These are phyloP conservation scores for Campaea margaritaria DNA, from an alignment of 2,888 invertebrate genomes.

Conservation along the genomic window DNA sequence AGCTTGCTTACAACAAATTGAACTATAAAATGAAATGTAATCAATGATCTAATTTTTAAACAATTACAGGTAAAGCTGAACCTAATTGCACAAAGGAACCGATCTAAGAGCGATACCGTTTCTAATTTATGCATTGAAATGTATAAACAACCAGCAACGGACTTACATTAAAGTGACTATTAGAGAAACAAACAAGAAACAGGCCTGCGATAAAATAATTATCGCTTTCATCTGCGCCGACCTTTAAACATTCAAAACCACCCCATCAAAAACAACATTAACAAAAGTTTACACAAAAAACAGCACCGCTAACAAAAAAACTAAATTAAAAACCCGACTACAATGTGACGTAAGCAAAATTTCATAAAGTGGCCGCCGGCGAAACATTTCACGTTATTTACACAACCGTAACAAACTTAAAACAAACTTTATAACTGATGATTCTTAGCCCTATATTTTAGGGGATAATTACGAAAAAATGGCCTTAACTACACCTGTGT, in stretches of 20 bases:
- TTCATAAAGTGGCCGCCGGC: slow-evolving; percentile 55
- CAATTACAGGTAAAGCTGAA: background rate
- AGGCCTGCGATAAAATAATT: slow-evolving; percentile 81
- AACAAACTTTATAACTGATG: slow-evolving; percentile 78
- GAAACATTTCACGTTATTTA: slow-evolving; percentile 64
- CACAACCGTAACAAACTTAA: slow-evolving; percentile 77
- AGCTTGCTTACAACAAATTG: too few relatives aligned
- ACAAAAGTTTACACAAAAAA: slow-evolving; percentile 63
- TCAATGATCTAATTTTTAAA: too few relatives aligned
- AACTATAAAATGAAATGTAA: too few relatives aligned
- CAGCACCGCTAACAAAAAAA: slow-evolving; percentile 62
- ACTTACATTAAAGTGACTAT: slow-evolving; percentile 80
- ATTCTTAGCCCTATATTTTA: slow-evolving; percentile 64
- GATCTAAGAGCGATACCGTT: slow-evolving; percentile 59
- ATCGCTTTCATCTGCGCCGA: slow-evolving; percentile 75
- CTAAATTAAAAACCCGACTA: slow-evolving; percentile 69
- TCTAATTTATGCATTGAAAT: slow-evolving; percentile 75
- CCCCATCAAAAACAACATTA: slow-evolving; percentile 53
- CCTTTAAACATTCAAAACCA: slow-evolving; percentile 38
- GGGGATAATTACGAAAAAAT: slow-evolving; percentile 57
- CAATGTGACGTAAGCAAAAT: slow-evolving; percentile 79
- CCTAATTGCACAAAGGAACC: slow-evolving; percentile 42
- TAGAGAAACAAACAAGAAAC: slow-evolving; percentile 84
- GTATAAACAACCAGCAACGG: slow-evolving; percentile 64
- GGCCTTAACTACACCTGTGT: slow-evolving; percentile 67